Evolutionary conservation across 2,113 vertebrate genomes (phyloP).

Genomic region (Uria aalge): DNA sequence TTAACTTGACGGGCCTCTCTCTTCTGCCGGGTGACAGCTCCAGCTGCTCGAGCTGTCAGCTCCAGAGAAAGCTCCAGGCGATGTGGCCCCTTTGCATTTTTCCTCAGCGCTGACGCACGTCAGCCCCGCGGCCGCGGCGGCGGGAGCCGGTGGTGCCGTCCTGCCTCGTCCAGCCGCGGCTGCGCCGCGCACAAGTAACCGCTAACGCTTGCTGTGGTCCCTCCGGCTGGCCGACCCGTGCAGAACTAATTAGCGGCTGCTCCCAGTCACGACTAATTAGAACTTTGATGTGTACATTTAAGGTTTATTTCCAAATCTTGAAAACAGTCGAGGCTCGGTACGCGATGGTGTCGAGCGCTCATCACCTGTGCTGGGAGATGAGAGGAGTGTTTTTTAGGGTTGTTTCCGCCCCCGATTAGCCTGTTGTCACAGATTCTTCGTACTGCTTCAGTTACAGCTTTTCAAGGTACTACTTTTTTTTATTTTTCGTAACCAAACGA

Average conservation of each 20-base stretch:
- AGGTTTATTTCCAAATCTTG: not conserved
- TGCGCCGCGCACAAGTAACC: accelerated
- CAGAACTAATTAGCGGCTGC: not conserved
- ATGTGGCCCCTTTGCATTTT: not conserved
- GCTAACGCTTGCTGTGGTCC: accelerated
- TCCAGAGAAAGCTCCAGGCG: not conserved
- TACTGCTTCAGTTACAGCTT: not conserved
- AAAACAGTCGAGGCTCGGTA: accelerated
- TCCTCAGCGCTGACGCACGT: not conserved
- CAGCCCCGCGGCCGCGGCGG: not conserved
- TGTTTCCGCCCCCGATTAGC: not conserved
- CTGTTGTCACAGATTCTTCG: not conserved
- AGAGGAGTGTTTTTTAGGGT: not conserved
- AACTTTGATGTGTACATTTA: not conserved
- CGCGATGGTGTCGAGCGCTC: accelerated
- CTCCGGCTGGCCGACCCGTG: not conserved
- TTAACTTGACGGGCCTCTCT: not conserved
- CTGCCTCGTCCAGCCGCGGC: not conserved
- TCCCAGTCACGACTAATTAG: not conserved
- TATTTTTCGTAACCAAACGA: not conserved
- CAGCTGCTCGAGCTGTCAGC: conserved; percentile 46
- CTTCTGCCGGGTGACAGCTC: conserved; percentile 28
- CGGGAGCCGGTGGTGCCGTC: not conserved
- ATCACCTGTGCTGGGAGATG: not conserved
- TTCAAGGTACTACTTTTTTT: not conserved